phyloP scores from a whole-genome alignment of 2,113 vertebrate species.

The Aplodontia rufa region DNA sequence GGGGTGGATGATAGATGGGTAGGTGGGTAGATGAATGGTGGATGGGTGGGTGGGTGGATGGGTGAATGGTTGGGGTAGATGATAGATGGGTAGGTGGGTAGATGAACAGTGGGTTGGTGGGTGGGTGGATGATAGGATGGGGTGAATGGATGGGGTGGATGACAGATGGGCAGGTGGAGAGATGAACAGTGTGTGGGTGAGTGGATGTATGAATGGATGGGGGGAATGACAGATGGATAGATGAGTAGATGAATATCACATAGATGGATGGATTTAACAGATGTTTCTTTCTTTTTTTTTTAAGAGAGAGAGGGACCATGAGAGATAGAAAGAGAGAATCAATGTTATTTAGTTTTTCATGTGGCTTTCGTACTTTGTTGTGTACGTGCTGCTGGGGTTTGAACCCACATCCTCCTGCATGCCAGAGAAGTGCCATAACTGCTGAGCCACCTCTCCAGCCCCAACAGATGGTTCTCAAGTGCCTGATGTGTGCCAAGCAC shows the following conservation, averaged over 20 bases:
- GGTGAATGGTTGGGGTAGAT: not conserved
- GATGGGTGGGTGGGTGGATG: too few relatives aligned
- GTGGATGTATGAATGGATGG: fast-evolving
- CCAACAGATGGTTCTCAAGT: not conserved
- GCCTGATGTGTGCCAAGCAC: not conserved
- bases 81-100: too few relatives aligned
- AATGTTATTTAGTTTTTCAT: too few relatives aligned
- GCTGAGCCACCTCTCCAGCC: too few relatives aligned
- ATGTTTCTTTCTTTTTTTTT: not conserved
- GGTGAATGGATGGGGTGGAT: not conserved
- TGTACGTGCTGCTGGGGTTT: too few relatives aligned
- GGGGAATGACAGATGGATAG: not conserved
- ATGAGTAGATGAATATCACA: not conserved
- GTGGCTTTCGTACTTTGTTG: too few relatives aligned
- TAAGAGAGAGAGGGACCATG: too few relatives aligned
- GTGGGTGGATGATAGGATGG: not conserved
- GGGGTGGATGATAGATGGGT: not conserved
- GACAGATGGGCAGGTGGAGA: fast-evolving
- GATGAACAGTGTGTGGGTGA: not conserved
- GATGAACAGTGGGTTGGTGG: not conserved
- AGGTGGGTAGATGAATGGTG: not conserved
- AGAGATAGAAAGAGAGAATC: too few relatives aligned
- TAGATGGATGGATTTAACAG: not conserved
- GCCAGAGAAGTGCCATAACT: too few relatives aligned
- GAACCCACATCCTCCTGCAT: too few relatives aligned